Base-by-base conservation (phyloP, 1,140 invertebrate species). In the Papilio dardanus region DNA sequence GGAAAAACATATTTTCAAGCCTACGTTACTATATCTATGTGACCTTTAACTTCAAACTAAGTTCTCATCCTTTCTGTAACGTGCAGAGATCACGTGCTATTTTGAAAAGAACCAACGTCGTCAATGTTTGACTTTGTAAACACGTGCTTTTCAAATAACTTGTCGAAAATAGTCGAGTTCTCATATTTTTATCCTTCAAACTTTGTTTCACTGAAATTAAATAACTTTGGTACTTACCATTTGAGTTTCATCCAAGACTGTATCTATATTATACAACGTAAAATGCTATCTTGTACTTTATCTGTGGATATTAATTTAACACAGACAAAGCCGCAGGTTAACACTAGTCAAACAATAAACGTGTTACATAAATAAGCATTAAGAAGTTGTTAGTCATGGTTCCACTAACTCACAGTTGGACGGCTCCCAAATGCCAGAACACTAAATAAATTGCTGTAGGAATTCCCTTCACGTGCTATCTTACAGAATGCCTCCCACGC, bases 361-460 rank as follows among this genome's bases (percentile, higher is more conserved):
- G 24, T 62, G 21, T 58, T 12, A 62, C 54, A 62, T 28, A 62
- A 62, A 28, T 62, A 28, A 62, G 24, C 30, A 62, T 62, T 62
- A 62, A 62, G 30, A 30, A 62, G 54, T 28, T 30, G 54, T 62
- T 16, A 14, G 35, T 69, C 67, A 28, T 5, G 33, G 3, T 6
- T 19, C 19, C 19, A 69, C 35, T 40, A 37, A 24, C 14, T 67
- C 16, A 16, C 31, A 40, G 10, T 35, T 37, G 33, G 35, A 42
- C 12, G 19, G 10, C 10, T 69, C 67, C 67, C 67, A 37, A 40
- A 24, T 37, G n/a, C 67, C 19, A 24, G 3, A 42, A 68, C 8
- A 69, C 6, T 19, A 21, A 69, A 69, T 24, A 69, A 69, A 42
- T 40, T 35, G 21, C 67, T 35, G 6, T 7, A 69, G 67, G 42